Evolutionary conservation across 30 jellyfish, hydroid and myxozoan species (phyloP), one percentile per base, ranked within the genome.

Genomic region (Phacellophora camtschatica): DNA sequence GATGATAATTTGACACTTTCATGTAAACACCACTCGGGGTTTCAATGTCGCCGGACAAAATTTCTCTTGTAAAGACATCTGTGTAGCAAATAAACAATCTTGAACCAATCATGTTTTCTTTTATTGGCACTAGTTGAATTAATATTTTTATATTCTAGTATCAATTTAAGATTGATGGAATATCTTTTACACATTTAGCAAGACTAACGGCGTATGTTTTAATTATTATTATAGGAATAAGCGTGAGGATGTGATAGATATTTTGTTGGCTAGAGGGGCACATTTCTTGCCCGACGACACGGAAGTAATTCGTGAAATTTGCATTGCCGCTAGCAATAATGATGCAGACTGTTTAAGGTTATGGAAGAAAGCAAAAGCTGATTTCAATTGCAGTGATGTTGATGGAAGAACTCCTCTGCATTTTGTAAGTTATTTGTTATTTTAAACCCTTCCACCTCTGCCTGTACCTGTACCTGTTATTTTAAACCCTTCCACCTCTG

Each of bases 381-480:
- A 92, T 61, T 41, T 92, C 74, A 85, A 85, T 67, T 37, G 57
- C 61, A 46, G 87, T 32, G 98, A 92, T 74, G 46, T 92, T 46
- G 98, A 92, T 63, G 98, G 98, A 1, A 76, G 98, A 63, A 70
- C 98, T 24, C 98, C 98, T 0, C 83, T 92, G 8, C 98, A 92
- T 74, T 96, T 85, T 46, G 98, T 90, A 66, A 83, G 98, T 49
- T 4, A 12, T 37, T 16, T 33, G 41, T 23, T 74, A n/a, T 12
- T 27, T 18, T n/a, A n/a, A n/a, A n/a, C n/a, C n/a, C n/a, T n/a
- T n/a, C n/a, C n/a, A n/a, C n/a, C n/a, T n/a, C n/a, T n/a, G n/a
- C n/a, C n/a, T n/a, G n/a, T n/a, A n/a, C n/a, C n/a, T n/a, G n/a
- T n/a, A n/a, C n/a, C n/a, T n/a, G n/a, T n/a, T n/a, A n/a, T n/a